These are phyloP conservation scores for Maniola jurtina DNA, from an alignment of 1,140 invertebrate species.

Conservation along the genomic window DNA sequence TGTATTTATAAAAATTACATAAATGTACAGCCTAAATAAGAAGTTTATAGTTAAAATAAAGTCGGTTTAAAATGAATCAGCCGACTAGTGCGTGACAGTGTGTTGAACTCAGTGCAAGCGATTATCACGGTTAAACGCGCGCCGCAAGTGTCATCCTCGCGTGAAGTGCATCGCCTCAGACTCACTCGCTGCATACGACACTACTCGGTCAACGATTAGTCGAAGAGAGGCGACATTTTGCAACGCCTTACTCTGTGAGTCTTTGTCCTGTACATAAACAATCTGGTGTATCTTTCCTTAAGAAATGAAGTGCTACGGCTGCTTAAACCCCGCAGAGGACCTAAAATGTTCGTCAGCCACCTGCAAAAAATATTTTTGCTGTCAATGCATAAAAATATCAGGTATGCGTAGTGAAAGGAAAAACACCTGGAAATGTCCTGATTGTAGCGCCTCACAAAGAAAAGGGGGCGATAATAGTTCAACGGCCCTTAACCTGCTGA, in stretches of 20 bases:
- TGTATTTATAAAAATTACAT: no score
- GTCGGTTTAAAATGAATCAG: conserved; percentile 13
- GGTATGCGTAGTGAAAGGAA: conserved; percentile 15
- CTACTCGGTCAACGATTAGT: no score
- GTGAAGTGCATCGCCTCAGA: no score
- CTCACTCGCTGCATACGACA: no score
- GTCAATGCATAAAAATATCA: conserved; percentile 18
- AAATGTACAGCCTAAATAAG: no score
- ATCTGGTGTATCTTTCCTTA: neutral
- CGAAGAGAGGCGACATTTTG: no score
- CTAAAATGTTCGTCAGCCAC: conserved; percentile 21
- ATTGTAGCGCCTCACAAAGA: conserved; percentile 3
- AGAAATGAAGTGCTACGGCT: conserved; percentile 22
- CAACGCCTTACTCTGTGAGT: no score
- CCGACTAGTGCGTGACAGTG: conserved; percentile 9
- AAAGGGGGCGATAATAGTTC: conserved; percentile 23
- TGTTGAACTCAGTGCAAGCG: conserved; percentile 1
- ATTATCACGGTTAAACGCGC: conserved; percentile 5
- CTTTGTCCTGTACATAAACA: no score
- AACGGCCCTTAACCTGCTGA: conserved; percentile 13
- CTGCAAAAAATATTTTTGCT: conserved; percentile 21
- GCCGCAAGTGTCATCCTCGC: conserved; percentile 3
- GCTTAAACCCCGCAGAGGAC: conserved; percentile 18
- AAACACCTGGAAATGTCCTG: conserved; percentile 17
- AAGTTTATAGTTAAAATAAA: neutral